Base-by-base conservation (phyloP, 2,113 vertebrate genomes). In the Sterrhoptilus dennistouni region DNA sequence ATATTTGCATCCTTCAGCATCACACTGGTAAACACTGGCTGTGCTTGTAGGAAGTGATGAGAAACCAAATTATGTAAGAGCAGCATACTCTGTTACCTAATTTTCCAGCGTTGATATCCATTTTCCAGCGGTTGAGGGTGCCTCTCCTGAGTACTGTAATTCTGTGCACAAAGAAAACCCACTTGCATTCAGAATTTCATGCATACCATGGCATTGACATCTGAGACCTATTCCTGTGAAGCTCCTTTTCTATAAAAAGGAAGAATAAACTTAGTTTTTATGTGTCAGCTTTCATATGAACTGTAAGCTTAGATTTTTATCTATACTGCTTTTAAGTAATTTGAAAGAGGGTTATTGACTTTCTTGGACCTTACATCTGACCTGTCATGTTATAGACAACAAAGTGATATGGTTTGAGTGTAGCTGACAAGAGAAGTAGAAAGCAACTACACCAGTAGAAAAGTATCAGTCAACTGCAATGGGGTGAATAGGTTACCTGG, bases 1-100 rank as follows among this genome's bases (percentile, higher is more conserved):
- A 99, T 98, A 98, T 98, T 98, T 99, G 97, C 91, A 97, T 94
- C 56, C 61, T 95, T 96, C 93, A 86, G 54, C 61, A 69, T 78
- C 65, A 79, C 80, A 21, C 63, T 83, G 44, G 81, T 97, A 97
- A 98, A 98, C 60, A 97, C 29, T 82, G 76, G 19, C 70, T 90
- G 63, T 95, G 52, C 63, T 93, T 82, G 63, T n/a, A 57, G 28
- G 27, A 66, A 93, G 38, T 75, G 45, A 96, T 71, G 90, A 94
- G 87, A 93, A 96, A 94, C 13, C 7, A 7, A 82, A 72, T 95
- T 91, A 87, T 68, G 63, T 75, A 91, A 89, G 49, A 90, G 33
- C 63, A 96, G 70, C 54, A 71, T 64, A 90, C 70, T 87, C 89
- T 68, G 27, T 60, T 91, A 75, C 66, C 36, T 83, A 25, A 49